Evolutionary conservation across 2,113 vertebrate species (phyloP), one percentile per base, ranked within the genome.

Genomic region (Bubalus kerabau): DNA sequence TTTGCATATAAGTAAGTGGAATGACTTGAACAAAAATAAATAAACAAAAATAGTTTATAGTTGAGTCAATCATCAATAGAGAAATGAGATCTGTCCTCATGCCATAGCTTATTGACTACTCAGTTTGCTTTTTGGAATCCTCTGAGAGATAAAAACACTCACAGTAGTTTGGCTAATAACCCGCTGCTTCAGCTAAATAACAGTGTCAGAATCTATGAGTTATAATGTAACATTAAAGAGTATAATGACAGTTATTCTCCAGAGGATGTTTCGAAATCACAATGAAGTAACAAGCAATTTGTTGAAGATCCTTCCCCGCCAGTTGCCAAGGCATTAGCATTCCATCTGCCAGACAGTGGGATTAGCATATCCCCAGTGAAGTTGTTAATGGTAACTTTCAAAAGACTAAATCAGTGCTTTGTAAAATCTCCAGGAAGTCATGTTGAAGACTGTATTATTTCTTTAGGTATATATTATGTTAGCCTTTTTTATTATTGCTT

Each of bases 241-340:
- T 62, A 87, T 97, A 97, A 97, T 97, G 96, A 97, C 88, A 97
- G 88, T 87, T 85, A 93, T 62, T 91, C 97, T 96, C 94, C 50
- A 36, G 91, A 98, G 96, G 57, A 95, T 90, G 76, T 96, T 97
- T 98, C 92, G 93, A 95, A 96, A 95, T 95, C 86, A 86, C 97
- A 97, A 92, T 90, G 95, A 95, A 97, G 85, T 94, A 97, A 96
- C 87, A 94, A 95, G 91, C 59, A 91, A 94, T 98, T 97, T 97
- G 92, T 91, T 96, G 87, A 96, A 95, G 85, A 87, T 93, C 54
- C 74, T 96, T 97, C 52, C 59, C 92, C 32, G 26, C 84, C 87
- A 60, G 71, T 95, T 97, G 96, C 81, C 93, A 97, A 82, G 94
- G 32, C 50, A 97, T 97, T 95, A 94, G 26, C 86, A 62, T 94